These are phyloP conservation scores for Drosophila kohkoa DNA, from an alignment of 1,140 invertebrate genomes.

Conservation along the genomic window DNA sequence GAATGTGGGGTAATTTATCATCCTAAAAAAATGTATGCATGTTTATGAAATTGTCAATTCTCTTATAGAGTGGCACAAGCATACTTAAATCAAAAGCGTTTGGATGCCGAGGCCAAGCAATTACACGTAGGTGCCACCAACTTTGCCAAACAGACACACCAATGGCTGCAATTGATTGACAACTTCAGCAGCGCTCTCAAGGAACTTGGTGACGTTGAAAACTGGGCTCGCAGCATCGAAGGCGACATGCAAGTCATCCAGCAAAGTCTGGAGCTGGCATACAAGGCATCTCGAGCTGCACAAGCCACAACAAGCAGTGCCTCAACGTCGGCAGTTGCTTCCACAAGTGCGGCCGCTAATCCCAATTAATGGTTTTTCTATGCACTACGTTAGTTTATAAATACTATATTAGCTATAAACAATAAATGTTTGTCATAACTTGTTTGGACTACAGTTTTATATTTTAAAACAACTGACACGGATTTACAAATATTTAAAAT, in stretches of 20 bases:
- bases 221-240: slow-evolving; percentile 99
- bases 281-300: slow-evolving; percentile 90
- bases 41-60: no score
- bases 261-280: slow-evolving; percentile 96
- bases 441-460: no score
- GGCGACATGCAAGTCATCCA: slow-evolving; percentile 97
- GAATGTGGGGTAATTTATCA: slow-evolving; percentile 94
- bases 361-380: neutral
- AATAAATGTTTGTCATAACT: neutral
- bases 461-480: no score
- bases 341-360: slow-evolving; percentile 18
- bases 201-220: slow-evolving; percentile 99
- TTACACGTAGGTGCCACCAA: slow-evolving; percentile 97
- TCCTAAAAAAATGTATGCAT: neutral
- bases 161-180: slow-evolving; percentile 97
- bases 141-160: slow-evolving; percentile 98
- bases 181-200: slow-evolving; percentile 98
- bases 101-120: slow-evolving; percentile 98
- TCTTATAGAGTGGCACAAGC: slow-evolving; percentile 93
- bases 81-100: slow-evolving; percentile 98
- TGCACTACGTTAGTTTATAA: neutral
- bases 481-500: no score
- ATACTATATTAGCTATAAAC: neutral
- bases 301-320: slow-evolving; percentile 38
- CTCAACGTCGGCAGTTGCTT: neutral